Conservation (phyloP, 2,113 vertebrate genomes). For the Myrmecobius fasciatus region DNA sequence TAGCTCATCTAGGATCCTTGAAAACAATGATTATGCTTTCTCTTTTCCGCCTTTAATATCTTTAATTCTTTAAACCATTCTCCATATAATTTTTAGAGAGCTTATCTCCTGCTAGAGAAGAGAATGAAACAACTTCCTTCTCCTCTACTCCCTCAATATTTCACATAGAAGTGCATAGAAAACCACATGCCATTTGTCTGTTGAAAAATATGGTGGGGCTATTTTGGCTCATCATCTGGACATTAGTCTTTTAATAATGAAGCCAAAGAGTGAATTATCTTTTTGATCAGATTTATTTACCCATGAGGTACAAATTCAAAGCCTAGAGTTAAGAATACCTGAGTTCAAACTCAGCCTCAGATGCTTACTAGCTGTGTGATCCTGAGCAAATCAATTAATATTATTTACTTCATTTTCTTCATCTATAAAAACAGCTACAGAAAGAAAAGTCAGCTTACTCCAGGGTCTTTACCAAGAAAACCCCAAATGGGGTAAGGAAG, state of each 20-base stretch:
- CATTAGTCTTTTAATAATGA: neutral
- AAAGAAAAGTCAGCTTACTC: neutral
- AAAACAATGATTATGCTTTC: neutral
- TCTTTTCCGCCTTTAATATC: neutral
- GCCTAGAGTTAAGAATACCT: neutral
- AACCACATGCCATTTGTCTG: neutral
- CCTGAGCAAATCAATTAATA: neutral
- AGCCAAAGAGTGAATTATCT: neutral
- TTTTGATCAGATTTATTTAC: neutral
- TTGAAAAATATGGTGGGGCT: neutral
- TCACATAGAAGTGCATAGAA: neutral
- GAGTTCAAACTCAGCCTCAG: neutral
- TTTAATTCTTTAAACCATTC: neutral
- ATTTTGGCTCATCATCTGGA: neutral
- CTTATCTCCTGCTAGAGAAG: neutral
- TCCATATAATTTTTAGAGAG: neutral
- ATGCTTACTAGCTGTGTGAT: neutral
- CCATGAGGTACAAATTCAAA: neutral
- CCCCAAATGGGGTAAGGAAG: neutral
- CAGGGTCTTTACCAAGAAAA: neutral
- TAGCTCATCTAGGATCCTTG: neutral
- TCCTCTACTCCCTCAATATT: neutral
- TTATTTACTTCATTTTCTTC: neutral
- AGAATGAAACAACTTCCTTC: neutral
- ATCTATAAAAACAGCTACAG: neutral